Evolutionary conservation across 2,113 vertebrate species (phyloP), one percentile per base, ranked within the genome.

Genomic region (Oryzias celebensis): DNA sequence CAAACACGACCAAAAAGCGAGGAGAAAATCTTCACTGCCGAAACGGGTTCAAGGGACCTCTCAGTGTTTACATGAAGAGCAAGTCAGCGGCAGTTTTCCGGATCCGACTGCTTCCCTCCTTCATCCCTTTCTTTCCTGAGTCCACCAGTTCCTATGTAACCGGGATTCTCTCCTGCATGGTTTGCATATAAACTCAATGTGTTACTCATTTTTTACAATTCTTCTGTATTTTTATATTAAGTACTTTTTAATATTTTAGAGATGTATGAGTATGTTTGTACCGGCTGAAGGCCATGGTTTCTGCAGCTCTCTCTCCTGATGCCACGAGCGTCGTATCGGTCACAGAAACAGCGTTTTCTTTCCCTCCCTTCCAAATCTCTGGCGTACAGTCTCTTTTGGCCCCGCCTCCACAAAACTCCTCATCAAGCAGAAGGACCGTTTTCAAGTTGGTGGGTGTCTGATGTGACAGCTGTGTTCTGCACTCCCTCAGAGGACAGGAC

Each of bases 191-290:
- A 88, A 85, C 65, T 85, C 85, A 88, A 88, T 91, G 86, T 92
- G 88, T 87, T 90, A 78, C 89, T 91, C 86, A 87, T 91, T 93
- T 93, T 92, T 92, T 91, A 91, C 89, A 82, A 92, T 83, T 91
- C 85, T 91, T 92, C 88, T 91, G 91, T 93, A 92, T 91, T 93
- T 93, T 93, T 93, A 92, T 92, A 93, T 92, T 91, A 84, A 92
- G 90, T 90, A 91, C 83, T 92, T 92, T 92, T 91, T 90, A 92
- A 91, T 92, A 91, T 91, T 92, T 91, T 91, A 85, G 84, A 90
- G 86, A 89, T 84, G 84, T 88, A 87, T 83, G 84, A 89, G 85
- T 81, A 87, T 87, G 82, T 84, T 77, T 87, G 87, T 91, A 89
- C 80, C 89, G 80, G 88, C 85, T 79, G 84, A 82, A 84, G 84